A percentile compares a stretch with the other conserved stretches of the same genome.
These are phyloP conservation scores for Hoplodrina blanda DNA, from an alignment of 2,888 invertebrate genomes.

Conservation along the genomic window DNA sequence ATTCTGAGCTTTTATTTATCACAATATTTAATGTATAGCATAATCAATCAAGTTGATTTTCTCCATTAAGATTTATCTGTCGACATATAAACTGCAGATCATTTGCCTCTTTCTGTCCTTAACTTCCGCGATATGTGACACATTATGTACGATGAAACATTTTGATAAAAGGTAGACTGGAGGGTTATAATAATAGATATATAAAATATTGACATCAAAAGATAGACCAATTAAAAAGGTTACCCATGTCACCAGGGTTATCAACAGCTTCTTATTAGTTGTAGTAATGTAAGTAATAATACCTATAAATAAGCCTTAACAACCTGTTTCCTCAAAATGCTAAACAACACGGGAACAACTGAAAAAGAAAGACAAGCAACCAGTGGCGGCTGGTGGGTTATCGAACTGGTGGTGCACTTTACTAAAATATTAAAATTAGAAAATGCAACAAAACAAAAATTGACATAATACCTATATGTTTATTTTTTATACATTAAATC, in stretches of 20 bases:
- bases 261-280: neutral
- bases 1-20: conserved; percentile 14
- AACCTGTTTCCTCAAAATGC: neutral
- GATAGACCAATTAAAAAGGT: neutral
- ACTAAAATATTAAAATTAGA: too few relatives aligned
- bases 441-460: too few relatives aligned
- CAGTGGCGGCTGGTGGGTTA: too few relatives aligned
- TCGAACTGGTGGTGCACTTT: too few relatives aligned
- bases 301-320: neutral
- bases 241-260: neutral
- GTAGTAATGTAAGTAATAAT: too few relatives aligned
- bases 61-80: conserved; percentile 26
- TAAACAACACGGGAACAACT: neutral
- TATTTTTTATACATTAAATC: too few relatives aligned
- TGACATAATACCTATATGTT: too few relatives aligned
- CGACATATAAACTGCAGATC: conserved; percentile 6
- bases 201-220: neutral
- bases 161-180: neutral
- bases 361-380: neutral
- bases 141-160: neutral
- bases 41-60: conserved; percentile 46
- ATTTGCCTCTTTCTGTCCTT: conserved; percentile 22
- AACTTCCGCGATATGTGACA: conserved; percentile 27
- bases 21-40: neutral
- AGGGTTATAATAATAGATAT: neutral